Base-by-base conservation (phyloP, 2,888 invertebrate species). In the Yponomeuta cagnagella region DNA sequence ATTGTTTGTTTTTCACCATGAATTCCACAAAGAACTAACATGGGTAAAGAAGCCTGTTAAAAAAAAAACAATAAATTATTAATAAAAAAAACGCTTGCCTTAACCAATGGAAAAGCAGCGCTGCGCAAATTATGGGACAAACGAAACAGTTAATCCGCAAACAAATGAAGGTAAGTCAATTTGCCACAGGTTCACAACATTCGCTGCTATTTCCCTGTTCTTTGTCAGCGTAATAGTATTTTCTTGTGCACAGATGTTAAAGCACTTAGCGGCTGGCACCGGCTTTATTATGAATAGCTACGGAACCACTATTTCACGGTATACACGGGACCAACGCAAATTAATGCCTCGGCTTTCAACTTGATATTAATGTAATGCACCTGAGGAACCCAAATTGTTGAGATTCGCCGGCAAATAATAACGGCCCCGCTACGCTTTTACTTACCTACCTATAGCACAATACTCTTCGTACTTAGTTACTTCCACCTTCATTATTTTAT, bases 281-380 rank as follows among this genome's bases (percentile, higher is more conserved):
- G 85, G 87, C 90, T 90, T 88, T 89, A 90, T 90, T 90, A 91
- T 90, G 90, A 90, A 91, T 90, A 88, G 87, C 88, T 87, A 85
- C 86, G 87, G 90, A 88, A 89, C 89, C 88, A 89, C 88, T 90
- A 90, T 90, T 91, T 89, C 90, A 90, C 79, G 91, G 91, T 86
- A 86, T 87, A 87, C 87, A 81, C 82, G 82, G 81, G 85, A 87
- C 84, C 84, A 64, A 87, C 89, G 83, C 90, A 88, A 91, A 91
- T 90, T 90, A 90, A 90, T 90, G 88, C 84, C 85, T 82, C 81
- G 80, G 88, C 89, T 87, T 80, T 82, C 81, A 80, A 88, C 89
- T 87, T 80, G 85, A 88, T 89, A 90, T 90, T 90, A 91, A 90
- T 91, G 90, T 89, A 89, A 91, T 90, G 89, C 88, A 90, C 90